Evolutionary conservation across 1,140 invertebrate species (phyloP), one percentile per base, ranked within the genome.

Genomic region (Drosophila busckii): DNA sequence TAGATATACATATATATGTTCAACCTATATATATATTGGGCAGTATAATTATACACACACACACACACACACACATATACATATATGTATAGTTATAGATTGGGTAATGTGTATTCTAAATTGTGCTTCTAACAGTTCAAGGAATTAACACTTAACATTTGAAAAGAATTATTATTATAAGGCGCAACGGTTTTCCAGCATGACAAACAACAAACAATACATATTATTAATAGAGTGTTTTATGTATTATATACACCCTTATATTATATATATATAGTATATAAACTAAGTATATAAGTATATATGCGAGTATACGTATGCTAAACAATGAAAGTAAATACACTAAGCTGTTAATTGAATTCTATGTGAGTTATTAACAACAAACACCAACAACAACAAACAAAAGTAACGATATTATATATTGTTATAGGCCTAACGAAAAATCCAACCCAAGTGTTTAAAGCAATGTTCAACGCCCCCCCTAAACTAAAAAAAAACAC

Each of bases 231-330:
- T 80, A 71, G 59, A 73, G 68, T 80, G 73, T 78, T 78, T 78
- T 78, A 78, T 71, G 73, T 73, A 78, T 80, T 78, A 69, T 78
- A 78, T 78, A 80, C 73, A 78, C 73, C 68, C n/a, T n/a, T n/a
- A n/a, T n/a, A n/a, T 56, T 55, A 71, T 71, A 70, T 70, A 70
- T 42, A 63, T 61, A 41, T 40, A 44, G 31, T 54, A 61, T 56
- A 62, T 41, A 61, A 32, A 64, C 32, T 37, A 44, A 13, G 40
- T 29, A 61, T 61, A 35, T 40, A 23, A 9, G 16, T 17, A 42
- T 29, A 20, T 26, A 41, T 16, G 10, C 26, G 28, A 7, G 17
- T 17, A 26, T 26, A 17, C 4, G 16, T 22, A 32, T 22, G n/a
- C 10, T n/a, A n/a, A n/a, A n/a, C n/a, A n/a, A n/a, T n/a, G 23